A percentile compares a stretch with the other conserved stretches of the same genome.
phyloP scores from a whole-genome alignment of 2,797 vertebrate genomes.

The Lindbergichthys nudifrons region DNA sequence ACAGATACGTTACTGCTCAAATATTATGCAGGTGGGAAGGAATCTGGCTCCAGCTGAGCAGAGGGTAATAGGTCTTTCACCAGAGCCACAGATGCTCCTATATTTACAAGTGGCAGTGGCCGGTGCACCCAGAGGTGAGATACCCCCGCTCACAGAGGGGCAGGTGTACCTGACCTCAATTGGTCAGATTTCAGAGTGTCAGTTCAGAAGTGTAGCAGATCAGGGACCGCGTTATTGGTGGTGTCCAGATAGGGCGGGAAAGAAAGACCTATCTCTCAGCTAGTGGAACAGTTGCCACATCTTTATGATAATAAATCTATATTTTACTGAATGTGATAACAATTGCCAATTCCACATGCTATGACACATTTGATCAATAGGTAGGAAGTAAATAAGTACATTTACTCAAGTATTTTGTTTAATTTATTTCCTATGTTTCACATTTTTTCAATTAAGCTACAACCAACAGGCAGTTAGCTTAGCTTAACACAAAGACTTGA shows the following conservation, averaged over 20 bases:
- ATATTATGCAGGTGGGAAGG: conserved; percentile 50
- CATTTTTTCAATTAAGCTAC: too few species aligned
- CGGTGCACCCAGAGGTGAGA: conserved; percentile 30
- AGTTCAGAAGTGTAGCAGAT: conserved; percentile 44
- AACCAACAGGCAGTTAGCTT: too few species aligned
- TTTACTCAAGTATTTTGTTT: conserved; percentile 6
- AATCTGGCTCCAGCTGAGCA: conserved; percentile 43
- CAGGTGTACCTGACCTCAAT: conserved; percentile 39
- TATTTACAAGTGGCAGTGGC: conserved; percentile 25
- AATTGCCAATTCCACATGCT: conserved; percentile 25
- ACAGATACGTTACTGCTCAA: conserved; percentile 66
- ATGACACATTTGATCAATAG: conserved; percentile 1
- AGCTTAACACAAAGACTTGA: too few species aligned
- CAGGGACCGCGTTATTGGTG: conserved; percentile 25
- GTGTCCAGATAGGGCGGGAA: conserved; percentile 31
- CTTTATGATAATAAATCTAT: conserved; percentile 42
- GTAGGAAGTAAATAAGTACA: not conserved
- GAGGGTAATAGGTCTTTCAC: conserved; percentile 54
- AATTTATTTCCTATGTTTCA: not conserved
- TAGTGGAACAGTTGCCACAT: conserved; percentile 19
- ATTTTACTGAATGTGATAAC: conserved; percentile 38
- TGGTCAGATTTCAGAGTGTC: conserved; percentile 48
- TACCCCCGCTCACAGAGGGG: conserved; percentile 2
- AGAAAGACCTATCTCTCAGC: conserved; percentile 26
- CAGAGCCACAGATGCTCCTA: conserved; percentile 29